Conservation (phyloP, 2,888 invertebrate genomes). For the Lasioglossum morio region DNA sequence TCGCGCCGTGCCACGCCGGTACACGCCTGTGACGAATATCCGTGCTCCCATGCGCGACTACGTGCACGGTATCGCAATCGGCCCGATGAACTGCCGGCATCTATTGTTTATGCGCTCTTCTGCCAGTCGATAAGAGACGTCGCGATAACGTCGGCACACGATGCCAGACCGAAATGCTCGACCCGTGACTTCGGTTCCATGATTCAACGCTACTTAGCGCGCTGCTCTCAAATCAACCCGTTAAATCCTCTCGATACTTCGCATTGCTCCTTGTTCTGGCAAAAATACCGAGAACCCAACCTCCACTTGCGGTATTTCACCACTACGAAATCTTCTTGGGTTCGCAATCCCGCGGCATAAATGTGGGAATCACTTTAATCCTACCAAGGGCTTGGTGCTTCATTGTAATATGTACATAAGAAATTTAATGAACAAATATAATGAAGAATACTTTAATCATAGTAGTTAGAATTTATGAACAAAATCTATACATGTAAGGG, state of each 20-base stretch:
- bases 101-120: conserved; percentile 44
- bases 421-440: no score
- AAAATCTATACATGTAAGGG: no score
- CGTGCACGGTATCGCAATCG: conserved; percentile 44
- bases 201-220: background rate
- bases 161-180: background rate
- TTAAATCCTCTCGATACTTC: background rate
- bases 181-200: background rate
- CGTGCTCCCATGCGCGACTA: conserved; percentile 44
- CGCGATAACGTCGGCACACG: background rate
- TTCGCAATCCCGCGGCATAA: no score
- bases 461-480: no score
- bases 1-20: conserved; percentile 55
- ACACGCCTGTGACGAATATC: conserved; percentile 46
- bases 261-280: background rate
- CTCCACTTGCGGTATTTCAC: background rate
- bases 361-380: no score
- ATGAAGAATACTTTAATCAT: no score
- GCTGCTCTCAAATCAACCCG: background rate
- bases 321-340: background rate
- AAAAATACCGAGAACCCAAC: background rate
- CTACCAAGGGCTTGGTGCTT: no score
- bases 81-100: conserved; percentile 33
- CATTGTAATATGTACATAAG: no score
- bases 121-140: conserved; percentile 10